Conservation (phyloP, 2,797 vertebrate genomes). For the Muscicapa comitata region DNA sequence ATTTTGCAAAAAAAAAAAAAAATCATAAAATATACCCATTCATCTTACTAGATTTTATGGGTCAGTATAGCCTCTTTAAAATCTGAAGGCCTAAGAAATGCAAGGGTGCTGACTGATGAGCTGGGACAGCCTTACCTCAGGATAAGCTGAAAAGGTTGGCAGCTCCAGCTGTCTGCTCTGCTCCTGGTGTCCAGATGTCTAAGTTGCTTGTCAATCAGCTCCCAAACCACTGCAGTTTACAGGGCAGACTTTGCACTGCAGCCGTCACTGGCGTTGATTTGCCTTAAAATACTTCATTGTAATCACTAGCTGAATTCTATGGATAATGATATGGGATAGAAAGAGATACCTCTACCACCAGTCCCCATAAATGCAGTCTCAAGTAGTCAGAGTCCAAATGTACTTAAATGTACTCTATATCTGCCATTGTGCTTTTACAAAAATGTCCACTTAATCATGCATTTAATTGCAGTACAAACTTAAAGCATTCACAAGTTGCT, state of each 20-base stretch:
- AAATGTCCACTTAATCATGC: not conserved
- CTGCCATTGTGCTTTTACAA: not conserved
- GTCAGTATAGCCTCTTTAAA: not conserved
- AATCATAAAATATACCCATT: not conserved
- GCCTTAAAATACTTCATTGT: not conserved
- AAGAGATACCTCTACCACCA: not conserved
- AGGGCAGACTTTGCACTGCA: not conserved
- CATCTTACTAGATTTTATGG: not conserved
- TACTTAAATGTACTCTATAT: not conserved
- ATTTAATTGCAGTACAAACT: not conserved
- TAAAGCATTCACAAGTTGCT: not conserved
- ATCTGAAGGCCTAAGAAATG: not conserved
- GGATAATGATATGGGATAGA: not conserved
- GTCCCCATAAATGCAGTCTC: not conserved
- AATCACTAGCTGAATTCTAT: not conserved
- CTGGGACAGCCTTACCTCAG: slow-evolving; percentile 17
- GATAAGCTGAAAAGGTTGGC: slow-evolving; percentile 38
- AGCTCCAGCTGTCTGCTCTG: slow-evolving; percentile 28
- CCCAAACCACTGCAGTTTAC: not conserved
- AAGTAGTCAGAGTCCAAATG: not conserved
- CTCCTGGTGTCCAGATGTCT: slow-evolving; percentile 11
- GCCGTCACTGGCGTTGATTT: not conserved
- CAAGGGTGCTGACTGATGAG: slow-evolving; percentile 24
- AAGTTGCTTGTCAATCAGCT: slow-evolving; percentile 39
- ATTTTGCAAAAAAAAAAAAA: not conserved